Conservation (phyloP, 2,888 invertebrate genomes). For the Falcaria lacertinaria region DNA sequence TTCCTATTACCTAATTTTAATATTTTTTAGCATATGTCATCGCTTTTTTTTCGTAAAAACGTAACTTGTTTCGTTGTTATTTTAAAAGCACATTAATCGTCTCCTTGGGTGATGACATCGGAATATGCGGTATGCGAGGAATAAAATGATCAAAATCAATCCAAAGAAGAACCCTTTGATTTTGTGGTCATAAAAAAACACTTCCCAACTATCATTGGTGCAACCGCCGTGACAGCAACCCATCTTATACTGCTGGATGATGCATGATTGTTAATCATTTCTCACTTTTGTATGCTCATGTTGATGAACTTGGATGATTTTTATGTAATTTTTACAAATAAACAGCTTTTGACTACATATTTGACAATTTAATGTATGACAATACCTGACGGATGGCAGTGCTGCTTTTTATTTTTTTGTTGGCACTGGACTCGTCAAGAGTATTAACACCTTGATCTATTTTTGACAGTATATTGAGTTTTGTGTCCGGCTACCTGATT, state of each 20-base stretch:
- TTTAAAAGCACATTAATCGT: conserved; percentile 16
- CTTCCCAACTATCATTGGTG: conserved; percentile 25
- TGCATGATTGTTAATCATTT: conserved; percentile 4
- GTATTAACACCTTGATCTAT: too few species aligned
- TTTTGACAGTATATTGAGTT: too few species aligned
- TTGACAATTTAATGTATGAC: not conserved
- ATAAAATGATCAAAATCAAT: conserved; percentile 25
- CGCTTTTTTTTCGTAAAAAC: too few species aligned
- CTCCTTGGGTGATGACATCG: conserved; percentile 35
- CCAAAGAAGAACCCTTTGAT: conserved; percentile 26
- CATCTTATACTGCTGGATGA: conserved; percentile 24
- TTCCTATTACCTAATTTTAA: too few species aligned
- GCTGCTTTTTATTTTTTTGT: too few species aligned
- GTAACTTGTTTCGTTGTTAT: not conserved
- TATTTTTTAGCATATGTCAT: too few species aligned
- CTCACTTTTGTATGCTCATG: conserved; percentile 7
- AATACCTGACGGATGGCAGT: too few species aligned
- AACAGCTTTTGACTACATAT: not conserved
- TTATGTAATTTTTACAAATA: not conserved
- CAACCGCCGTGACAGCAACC: conserved; percentile 36
- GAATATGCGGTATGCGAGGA: conserved; percentile 37
- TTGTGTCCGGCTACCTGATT: too few species aligned
- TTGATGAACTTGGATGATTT: conserved; percentile 5
- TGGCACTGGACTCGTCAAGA: too few species aligned
- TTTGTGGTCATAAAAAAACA: conserved; percentile 31